Conservation (phyloP, 2,888 invertebrate genomes). For the Chelonus formosanus region DNA sequence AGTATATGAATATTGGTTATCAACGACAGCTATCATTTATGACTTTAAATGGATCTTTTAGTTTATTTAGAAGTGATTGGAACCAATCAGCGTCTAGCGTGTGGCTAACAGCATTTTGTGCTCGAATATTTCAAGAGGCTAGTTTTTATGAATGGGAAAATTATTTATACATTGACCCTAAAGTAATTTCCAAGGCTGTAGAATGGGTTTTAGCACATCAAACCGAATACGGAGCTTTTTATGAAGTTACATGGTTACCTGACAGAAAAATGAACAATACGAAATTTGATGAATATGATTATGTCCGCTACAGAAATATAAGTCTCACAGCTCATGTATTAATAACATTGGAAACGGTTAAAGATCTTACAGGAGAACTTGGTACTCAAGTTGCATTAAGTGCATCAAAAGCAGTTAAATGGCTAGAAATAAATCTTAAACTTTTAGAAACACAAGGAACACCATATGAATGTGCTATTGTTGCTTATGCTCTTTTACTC, state of each 20-base stretch:
- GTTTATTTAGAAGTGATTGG: conserved; percentile 92
- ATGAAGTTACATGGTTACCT: conserved; percentile 86
- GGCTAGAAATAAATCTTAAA: conserved; percentile 85
- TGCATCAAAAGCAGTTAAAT: conserved; percentile 77
- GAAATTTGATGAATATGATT: conserved; percentile 67
- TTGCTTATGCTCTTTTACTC: conserved; percentile 86
- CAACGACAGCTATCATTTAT: conserved; percentile 91
- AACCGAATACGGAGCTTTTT: conserved; percentile 85
- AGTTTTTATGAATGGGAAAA: conserved; percentile 98
- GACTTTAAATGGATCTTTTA: conserved; percentile 90
- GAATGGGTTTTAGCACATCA: conserved; percentile 89
- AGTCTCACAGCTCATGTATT: conserved; percentile 93
- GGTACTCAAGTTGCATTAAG: conserved; percentile 81
- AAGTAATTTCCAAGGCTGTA: conserved; percentile 84
- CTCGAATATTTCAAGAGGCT: conserved; percentile 88
- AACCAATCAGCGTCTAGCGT: conserved; percentile 88
- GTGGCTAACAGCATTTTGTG: conserved; percentile 93
- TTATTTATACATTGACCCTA: conserved; percentile 91
- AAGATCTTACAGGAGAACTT: conserved; percentile 78
- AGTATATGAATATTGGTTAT: conserved; percentile 88
- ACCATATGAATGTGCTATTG: conserved; percentile 87
- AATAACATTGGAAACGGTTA: conserved; percentile 84
- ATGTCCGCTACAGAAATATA: conserved; percentile 77
- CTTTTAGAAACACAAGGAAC: conserved; percentile 76
- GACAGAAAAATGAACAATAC: conserved; percentile 88